Evolutionary conservation across 1,140 invertebrate species (phyloP), one percentile per base, ranked within the genome.

Genomic region (Drosophila subpulchrella): DNA sequence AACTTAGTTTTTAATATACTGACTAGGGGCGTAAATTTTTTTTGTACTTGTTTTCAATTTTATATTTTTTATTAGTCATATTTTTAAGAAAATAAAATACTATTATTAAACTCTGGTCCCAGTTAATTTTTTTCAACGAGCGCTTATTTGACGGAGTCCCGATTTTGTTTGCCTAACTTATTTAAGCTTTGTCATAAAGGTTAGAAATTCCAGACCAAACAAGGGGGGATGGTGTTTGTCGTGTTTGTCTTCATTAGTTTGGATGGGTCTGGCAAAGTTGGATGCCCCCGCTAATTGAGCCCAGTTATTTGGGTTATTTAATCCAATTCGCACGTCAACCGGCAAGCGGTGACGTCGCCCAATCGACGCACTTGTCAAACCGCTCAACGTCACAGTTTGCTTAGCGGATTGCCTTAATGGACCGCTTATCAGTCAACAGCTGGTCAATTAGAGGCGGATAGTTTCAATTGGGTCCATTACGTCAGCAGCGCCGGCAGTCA

Each of bases 241-340:
- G 48, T 34, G 55, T 55, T 55, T 78, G 82, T 83, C 75, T 88
- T 88, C 75, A 76, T 86, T 86, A 86, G 66, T 38, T 58, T 47
- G 34, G 54, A 78, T 78, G 65, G 78, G 68, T 48, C 80, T 54
- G 62, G 17, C 17, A 15, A 34, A 12, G 32, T 55, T 30, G 30
- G 20, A 15, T 38, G 27, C 11, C 27, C 17, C 11, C 20, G 55
- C 67, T 73, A 73, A 73, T 73, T 73, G 68, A 34, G 39, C 38
- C 34, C 24, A 20, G 13, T 34, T 27, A 34, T 42, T 27, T 15
- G 38, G 46, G 36, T 42, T 65, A 65, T 67, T 53, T 66, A 53
- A 44, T 51, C 32, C 47, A 46, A 44, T 68, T 66, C 61, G 61
- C 60, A 54, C 65, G 60, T 66, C 60, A 54, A 13, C 27, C 36